A percentile compares a stretch with the other conserved stretches of the same genome.
These are phyloP conservation scores for Phyllotis vaccarum DNA, from an alignment of 2,797 vertebrate species.

Conservation along the genomic window DNA sequence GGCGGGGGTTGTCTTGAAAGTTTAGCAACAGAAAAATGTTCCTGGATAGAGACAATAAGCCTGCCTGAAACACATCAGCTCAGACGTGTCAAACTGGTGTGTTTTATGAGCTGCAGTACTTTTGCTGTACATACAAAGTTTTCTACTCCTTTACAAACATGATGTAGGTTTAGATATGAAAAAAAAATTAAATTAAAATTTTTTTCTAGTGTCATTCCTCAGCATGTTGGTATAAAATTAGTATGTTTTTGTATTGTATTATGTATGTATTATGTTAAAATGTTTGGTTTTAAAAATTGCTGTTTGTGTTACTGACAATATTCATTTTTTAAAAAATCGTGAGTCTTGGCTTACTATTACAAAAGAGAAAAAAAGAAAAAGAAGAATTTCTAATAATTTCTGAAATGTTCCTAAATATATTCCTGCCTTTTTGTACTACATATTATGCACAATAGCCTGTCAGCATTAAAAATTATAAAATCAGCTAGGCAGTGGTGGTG, in stretches of 20 bases:
- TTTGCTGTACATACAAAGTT: background rate
- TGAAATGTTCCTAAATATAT: background rate
- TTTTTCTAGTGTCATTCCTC: background rate
- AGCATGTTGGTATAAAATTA: background rate
- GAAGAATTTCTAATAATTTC: background rate
- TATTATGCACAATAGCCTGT: background rate
- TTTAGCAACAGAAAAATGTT: background rate
- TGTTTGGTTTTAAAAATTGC: background rate
- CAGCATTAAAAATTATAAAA: background rate
- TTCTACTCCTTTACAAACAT: background rate
- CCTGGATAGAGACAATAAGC: background rate
- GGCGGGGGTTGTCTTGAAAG: background rate
- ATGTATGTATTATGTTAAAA: background rate
- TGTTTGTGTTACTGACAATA: background rate
- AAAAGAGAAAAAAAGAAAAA: background rate
- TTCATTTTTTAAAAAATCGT: too few relatives aligned
- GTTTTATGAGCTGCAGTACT: background rate
- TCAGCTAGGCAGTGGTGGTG: background rate
- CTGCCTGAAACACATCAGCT: background rate
- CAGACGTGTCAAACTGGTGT: background rate
- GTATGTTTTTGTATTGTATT: background rate
- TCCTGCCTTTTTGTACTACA: background rate
- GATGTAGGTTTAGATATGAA: background rate
- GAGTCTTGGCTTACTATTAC: background rate
- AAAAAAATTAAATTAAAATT: background rate